A percentile compares a stretch with the other conserved stretches of the same genome.
These are phyloP conservation scores for Decapterus maruadsi DNA, from an alignment of 2,797 vertebrate species.

Conservation along the genomic window DNA sequence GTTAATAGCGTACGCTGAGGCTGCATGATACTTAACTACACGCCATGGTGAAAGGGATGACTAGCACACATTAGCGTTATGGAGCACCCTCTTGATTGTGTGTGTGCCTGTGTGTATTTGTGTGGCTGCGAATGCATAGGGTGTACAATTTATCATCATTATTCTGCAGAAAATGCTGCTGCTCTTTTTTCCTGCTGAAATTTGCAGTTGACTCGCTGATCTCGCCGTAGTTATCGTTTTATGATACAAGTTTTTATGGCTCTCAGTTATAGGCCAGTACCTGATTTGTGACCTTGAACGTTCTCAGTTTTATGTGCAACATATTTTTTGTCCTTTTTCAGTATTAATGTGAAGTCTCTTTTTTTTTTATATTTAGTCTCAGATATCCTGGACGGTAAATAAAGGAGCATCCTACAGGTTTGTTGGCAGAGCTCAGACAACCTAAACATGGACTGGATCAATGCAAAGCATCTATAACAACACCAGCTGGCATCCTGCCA, in stretches of 20 bases:
- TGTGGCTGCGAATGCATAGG: not conserved
- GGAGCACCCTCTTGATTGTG: slow-evolving; percentile 33
- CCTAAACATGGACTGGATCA: slow-evolving; percentile 2
- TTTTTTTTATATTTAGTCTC: not conserved
- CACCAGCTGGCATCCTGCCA: slow-evolving; percentile 38
- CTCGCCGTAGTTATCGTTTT: not conserved
- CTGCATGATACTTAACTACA: slow-evolving; percentile 59
- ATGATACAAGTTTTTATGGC: not conserved
- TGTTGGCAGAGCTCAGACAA: slow-evolving; percentile 23
- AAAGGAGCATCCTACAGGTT: slow-evolving; percentile 2
- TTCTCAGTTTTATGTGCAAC: not conserved
- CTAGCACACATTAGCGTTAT: slow-evolving; percentile 44
- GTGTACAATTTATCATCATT: not conserved
- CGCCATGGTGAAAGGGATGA: slow-evolving; percentile 38
- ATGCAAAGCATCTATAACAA: slow-evolving; percentile 41
- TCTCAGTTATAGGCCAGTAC: not conserved
- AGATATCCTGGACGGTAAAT: not conserved
- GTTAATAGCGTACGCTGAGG: slow-evolving; percentile 52
- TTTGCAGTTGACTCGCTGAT: slow-evolving; percentile 20
- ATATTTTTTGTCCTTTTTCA: not conserved
- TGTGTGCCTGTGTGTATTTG: slow-evolving; percentile 15
- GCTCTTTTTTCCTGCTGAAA: slow-evolving; percentile 3
- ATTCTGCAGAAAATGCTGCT: slow-evolving; percentile 17
- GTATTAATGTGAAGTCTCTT: not conserved
- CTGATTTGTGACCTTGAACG: not conserved